phyloP scores from a whole-genome alignment of 2,888 invertebrate genomes.

The Tolmerus cingulatus region DNA sequence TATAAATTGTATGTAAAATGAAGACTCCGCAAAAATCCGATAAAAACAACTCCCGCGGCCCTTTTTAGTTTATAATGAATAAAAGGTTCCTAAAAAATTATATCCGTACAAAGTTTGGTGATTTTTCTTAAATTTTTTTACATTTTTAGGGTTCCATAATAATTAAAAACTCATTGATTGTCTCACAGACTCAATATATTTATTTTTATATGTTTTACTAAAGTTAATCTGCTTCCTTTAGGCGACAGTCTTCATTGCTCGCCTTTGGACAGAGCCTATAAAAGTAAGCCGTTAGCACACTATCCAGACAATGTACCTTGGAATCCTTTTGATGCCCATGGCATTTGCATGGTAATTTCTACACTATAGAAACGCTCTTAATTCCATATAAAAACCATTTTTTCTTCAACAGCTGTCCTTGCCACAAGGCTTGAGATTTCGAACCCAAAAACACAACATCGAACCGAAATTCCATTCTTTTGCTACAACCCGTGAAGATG shows the following conservation, averaged over 20 bases:
- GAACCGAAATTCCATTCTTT: constrained; percentile 95
- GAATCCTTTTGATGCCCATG: constrained; percentile 93
- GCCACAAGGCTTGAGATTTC: constrained; percentile 92
- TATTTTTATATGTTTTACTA: background rate
- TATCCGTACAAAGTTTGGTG: too few species aligned
- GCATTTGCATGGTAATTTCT: constrained; percentile 89
- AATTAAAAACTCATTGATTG: too few species aligned
- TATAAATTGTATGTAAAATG: too few species aligned
- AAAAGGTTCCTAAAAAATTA: too few species aligned
- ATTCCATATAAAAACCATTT: background rate
- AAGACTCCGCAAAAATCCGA: too few species aligned
- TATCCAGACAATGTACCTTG: constrained; percentile 91
- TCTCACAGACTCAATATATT: too few species aligned
- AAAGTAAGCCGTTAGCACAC: constrained; percentile 91
- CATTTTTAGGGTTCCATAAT: too few species aligned
- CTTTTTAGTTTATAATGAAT: too few species aligned
- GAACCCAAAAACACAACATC: constrained; percentile 89
- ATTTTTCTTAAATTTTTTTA: too few species aligned
- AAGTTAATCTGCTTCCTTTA: constrained; percentile 61
- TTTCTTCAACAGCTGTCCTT: constrained; percentile 79
- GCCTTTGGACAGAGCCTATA: constrained; percentile 93
- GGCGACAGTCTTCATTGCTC: constrained; percentile 86
- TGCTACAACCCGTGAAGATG: constrained; percentile 96
- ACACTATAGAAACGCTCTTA: background rate
- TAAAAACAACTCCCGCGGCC: too few species aligned